Conservation (phyloP, 2,113 vertebrate genomes). For the Baryphthengus martii region DNA sequence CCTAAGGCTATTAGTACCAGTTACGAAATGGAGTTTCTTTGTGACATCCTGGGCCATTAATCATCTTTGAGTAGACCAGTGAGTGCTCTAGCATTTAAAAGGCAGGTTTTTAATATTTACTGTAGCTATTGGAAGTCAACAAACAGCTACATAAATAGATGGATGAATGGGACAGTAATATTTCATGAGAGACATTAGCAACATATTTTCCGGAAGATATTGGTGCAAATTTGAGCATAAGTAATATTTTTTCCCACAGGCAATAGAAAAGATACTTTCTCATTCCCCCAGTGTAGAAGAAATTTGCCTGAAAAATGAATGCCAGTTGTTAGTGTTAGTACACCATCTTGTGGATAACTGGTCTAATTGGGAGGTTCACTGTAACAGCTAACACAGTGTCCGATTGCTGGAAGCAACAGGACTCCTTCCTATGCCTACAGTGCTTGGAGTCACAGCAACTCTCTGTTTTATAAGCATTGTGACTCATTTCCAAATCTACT, state of each 20-base stretch:
- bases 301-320: neutral
- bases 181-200: neutral
- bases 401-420: neutral
- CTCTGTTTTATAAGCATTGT: neutral
- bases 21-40: neutral
- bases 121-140: slow-evolving; percentile 26
- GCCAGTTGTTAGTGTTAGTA: slow-evolving; percentile 58
- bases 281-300: neutral
- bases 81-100: neutral
- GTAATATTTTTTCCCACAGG: slow-evolving; percentile 6
- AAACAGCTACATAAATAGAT: neutral
- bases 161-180: neutral
- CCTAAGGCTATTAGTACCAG: neutral
- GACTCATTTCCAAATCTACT: neutral
- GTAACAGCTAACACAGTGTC: neutral
- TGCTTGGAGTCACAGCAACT: neutral
- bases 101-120: neutral
- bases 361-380: neutral
- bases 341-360: slow-evolving; percentile 70
- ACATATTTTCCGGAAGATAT: neutral
- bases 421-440: rapidly evolving
- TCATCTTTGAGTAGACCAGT: neutral
- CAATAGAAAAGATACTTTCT: neutral
- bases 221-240: neutral
- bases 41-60: neutral